A percentile compares a stretch with the other conserved stretches of the same genome.
These are phyloP conservation scores for Mimas tiliae DNA, from an alignment of 2,888 invertebrate species.

Conservation along the genomic window DNA sequence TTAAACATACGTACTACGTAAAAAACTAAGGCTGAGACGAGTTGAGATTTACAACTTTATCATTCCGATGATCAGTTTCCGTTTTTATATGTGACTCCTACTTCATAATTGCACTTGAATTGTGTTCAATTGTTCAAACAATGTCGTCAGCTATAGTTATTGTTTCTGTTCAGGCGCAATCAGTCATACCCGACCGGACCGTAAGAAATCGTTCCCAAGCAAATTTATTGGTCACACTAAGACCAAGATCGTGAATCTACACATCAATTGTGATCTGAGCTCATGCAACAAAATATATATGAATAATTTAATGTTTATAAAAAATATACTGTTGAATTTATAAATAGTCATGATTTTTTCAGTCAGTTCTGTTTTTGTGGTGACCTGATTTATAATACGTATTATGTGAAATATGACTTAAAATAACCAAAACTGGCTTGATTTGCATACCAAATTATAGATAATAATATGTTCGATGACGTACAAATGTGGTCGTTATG, in stretches of 20 bases:
- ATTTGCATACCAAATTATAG: background rate
- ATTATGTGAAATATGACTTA: background rate
- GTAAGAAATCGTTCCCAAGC: slow-evolving; percentile 60
- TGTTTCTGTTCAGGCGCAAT: slow-evolving; percentile 60
- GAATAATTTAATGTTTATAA: background rate
- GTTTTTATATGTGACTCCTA: slow-evolving; percentile 1
- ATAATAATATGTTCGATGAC: background rate
- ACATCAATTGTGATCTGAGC: background rate
- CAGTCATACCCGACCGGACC: slow-evolving; percentile 58
- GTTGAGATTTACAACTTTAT: slow-evolving; percentile 4
- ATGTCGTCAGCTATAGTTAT: slow-evolving; percentile 45
- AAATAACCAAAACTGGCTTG: slow-evolving; percentile 1
- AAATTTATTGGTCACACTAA: slow-evolving; percentile 64
- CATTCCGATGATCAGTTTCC: background rate
- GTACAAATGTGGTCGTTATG: slow-evolving; percentile 18
- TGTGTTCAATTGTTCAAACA: slow-evolving; percentile 39
- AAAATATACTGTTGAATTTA: background rate
- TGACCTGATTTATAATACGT: background rate
- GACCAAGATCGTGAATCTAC: slow-evolving; percentile 31
- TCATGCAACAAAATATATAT: slow-evolving; percentile 20
- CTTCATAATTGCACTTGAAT: slow-evolving; percentile 17
- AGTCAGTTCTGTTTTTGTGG: background rate
- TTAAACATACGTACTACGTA: no score
- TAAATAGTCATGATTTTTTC: background rate
- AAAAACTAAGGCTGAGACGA: no score